phyloP scores from a whole-genome alignment of 2,797 vertebrate genomes.

The Oreonectes daqikongensis region DNA sequence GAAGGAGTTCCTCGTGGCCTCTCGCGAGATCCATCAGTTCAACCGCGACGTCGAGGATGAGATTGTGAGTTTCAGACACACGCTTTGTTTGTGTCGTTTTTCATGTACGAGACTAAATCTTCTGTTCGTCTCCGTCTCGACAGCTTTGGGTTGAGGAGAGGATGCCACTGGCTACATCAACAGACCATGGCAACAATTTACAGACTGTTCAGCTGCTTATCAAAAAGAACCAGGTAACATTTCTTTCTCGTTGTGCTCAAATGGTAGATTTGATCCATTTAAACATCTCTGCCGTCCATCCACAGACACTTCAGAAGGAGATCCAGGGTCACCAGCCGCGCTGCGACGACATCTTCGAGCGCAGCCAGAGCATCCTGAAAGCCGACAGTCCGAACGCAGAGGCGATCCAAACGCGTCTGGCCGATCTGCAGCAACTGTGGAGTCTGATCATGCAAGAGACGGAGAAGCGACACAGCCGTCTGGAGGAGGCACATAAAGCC shows the following conservation, averaged over 20 bases:
- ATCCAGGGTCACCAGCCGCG: conserved; percentile 98
- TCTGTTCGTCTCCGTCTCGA: neutral
- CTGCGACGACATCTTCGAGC: conserved; percentile 93
- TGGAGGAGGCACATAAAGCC: conserved; percentile 91
- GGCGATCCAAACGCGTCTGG: conserved; percentile 84
- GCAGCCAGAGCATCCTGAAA: conserved; percentile 86
- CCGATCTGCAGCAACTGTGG: conserved; percentile 87
- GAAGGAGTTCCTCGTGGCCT: conserved; percentile 83
- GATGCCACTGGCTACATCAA: conserved; percentile 92
- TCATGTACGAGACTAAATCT: too few species aligned
- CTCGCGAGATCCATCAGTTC: conserved; percentile 90
- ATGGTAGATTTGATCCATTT: neutral
- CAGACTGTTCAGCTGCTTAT: conserved; percentile 97
- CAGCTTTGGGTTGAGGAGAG: conserved; percentile 97
- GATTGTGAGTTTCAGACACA: conserved; percentile 77
- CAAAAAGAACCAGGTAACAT: conserved; percentile 95
- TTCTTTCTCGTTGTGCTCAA: too few species aligned
- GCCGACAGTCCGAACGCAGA: conserved; percentile 81
- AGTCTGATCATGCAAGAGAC: conserved; percentile 87
- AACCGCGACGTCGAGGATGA: conserved; percentile 89
- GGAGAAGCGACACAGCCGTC: conserved; percentile 85
- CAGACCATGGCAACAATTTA: conserved; percentile 95
- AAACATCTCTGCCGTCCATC: neutral
- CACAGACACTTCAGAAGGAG: conserved; percentile 96
- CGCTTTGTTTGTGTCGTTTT: neutral